These are phyloP conservation scores for Turritopsis rubra DNA, from an alignment of 30 jellyfish, hydroid and myxozoan species.

Conservation along the genomic window DNA sequence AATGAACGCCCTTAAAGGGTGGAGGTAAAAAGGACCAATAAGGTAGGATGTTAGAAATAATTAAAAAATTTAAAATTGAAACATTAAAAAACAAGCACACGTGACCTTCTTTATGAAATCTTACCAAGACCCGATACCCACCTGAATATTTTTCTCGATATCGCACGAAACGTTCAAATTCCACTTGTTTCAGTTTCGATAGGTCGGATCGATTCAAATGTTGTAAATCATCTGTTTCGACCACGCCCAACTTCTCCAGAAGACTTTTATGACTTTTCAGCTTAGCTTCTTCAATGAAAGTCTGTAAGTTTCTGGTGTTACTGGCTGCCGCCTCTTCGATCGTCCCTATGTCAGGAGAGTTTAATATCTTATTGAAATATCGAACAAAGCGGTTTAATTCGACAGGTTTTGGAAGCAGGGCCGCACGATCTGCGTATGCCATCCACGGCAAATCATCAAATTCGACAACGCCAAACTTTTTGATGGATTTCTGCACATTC, in stretches of 20 bases:
- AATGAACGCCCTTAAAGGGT: too few relatives aligned
- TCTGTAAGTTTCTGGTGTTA: background rate
- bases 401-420: slow-evolving; percentile 5
- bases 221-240: slow-evolving; percentile 7
- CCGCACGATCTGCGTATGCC: background rate
- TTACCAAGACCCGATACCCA: background rate
- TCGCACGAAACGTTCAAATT: slow-evolving; percentile 7
- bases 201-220: background rate
- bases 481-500: background rate
- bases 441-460: slow-evolving; percentile 11
- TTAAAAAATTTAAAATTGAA: too few relatives aligned
- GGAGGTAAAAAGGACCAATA: too few relatives aligned
- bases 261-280: background rate
- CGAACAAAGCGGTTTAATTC: background rate
- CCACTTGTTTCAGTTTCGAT: slow-evolving; percentile 3
- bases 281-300: background rate
- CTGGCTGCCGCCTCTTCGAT: background rate
- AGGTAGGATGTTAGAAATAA: too few relatives aligned
- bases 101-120: too few relatives aligned
- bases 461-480: slow-evolving; percentile 7
- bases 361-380: background rate
- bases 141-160: background rate
- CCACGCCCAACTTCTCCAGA: background rate
- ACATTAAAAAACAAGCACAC: background rate
- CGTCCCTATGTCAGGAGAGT: background rate